Conservation (phyloP, 2,797 vertebrate genomes). For the Falco berigora region DNA sequence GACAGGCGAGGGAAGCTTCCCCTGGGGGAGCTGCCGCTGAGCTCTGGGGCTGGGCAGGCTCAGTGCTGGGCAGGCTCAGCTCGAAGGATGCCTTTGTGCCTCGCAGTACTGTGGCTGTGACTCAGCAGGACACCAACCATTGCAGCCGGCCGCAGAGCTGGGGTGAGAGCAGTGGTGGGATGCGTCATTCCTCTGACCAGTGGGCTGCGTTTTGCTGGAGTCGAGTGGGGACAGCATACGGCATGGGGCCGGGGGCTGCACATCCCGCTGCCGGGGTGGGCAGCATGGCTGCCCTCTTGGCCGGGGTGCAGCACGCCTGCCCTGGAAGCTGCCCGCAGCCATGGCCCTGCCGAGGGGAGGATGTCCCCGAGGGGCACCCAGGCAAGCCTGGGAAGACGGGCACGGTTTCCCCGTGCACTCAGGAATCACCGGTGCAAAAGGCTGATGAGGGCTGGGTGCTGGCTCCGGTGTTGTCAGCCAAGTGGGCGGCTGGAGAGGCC, state of each 20-base stretch:
- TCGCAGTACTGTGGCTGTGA: background rate
- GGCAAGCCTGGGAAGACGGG: background rate
- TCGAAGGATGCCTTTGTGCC: background rate
- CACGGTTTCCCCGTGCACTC: rapidly evolving
- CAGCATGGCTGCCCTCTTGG: background rate
- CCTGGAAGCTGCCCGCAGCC: background rate
- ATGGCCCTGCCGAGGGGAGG: background rate
- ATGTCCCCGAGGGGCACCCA: background rate
- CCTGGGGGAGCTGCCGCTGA: background rate
- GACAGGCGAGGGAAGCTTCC: background rate
- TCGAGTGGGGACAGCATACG: rapidly evolving
- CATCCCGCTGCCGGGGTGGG: background rate
- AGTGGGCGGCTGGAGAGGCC: background rate
- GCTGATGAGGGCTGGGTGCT: background rate
- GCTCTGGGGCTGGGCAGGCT: background rate
- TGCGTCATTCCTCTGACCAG: rapidly evolving
- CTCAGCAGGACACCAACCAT: background rate
- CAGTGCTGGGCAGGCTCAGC: background rate
- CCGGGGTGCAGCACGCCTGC: background rate
- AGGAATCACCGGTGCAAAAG: background rate
- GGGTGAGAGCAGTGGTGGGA: background rate
- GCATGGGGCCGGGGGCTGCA: background rate
- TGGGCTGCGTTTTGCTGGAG: background rate
- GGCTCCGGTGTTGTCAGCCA: background rate
- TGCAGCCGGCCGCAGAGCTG: background rate